Conservation (phyloP, 2,113 vertebrate genomes). For the Danio rerio region DNA sequence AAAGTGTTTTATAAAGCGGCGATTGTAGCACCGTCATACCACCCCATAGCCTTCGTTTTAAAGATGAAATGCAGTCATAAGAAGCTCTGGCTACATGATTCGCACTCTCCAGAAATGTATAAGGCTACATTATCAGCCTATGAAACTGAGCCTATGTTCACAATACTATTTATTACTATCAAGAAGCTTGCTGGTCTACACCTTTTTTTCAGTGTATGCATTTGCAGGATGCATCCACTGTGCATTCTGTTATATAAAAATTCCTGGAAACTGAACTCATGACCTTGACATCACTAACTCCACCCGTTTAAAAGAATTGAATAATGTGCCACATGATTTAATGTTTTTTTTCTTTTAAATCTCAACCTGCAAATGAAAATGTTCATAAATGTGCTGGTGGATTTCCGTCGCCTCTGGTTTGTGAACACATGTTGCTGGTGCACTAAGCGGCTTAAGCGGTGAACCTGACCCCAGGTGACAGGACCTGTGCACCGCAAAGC, state of each 20-base stretch:
- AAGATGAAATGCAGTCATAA: too few species aligned
- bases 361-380: slow-evolving; percentile 13
- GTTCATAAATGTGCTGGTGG: background rate
- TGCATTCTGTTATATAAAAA: background rate
- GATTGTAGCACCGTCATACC: too few species aligned
- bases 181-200: too few species aligned
- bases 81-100: too few species aligned
- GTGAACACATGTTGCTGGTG: slow-evolving; percentile 51
- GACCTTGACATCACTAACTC: background rate
- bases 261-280: background rate
- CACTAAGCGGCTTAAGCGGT: slow-evolving; percentile 47
- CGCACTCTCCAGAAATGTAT: too few species aligned
- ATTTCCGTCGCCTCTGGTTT: slow-evolving; percentile 2
- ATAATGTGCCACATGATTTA: background rate
- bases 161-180: too few species aligned
- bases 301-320: background rate
- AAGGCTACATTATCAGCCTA: too few species aligned
- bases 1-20: too few species aligned
- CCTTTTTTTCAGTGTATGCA: background rate
- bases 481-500: slow-evolving; percentile 39
- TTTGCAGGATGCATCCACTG: background rate
- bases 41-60: too few species aligned
- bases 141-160: too few species aligned
- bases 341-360: background rate
- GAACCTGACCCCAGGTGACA: slow-evolving; percentile 40